phyloP scores from a whole-genome alignment of 1,140 invertebrate species.

The Drosophila serrata region DNA sequence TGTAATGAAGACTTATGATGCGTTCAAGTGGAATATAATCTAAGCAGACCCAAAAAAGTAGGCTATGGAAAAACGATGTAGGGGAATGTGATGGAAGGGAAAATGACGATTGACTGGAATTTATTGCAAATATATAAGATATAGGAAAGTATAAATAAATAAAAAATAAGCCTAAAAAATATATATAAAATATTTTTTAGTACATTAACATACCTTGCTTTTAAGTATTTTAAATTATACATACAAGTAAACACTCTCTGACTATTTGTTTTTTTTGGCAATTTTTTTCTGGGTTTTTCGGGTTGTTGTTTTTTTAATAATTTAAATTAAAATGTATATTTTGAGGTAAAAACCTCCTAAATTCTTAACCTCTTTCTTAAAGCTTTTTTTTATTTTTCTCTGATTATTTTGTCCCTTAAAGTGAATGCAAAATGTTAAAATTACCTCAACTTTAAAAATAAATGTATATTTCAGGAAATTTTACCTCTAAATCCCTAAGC shows the following conservation, averaged over 20 bases:
- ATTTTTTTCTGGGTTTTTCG: background rate
- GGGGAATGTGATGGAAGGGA: background rate
- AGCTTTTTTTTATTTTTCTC: too few species aligned
- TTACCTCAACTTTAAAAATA: too few species aligned
- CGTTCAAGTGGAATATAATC: constrained; percentile 17
- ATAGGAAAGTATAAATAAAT: background rate
- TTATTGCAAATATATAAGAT: background rate
- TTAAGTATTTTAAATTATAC: background rate
- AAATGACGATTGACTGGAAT: background rate
- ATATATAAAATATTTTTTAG: background rate
- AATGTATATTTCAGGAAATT: too few species aligned
- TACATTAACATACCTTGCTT: background rate
- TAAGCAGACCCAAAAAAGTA: background rate
- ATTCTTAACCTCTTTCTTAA: background rate
- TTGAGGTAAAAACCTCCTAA: background rate
- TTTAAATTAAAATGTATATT: too few species aligned
- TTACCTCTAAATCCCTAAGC: too few species aligned
- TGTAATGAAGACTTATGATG: constrained; percentile 19
- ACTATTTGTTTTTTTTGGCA: too few species aligned
- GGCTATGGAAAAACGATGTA: background rate
- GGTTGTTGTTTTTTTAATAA: too few species aligned
- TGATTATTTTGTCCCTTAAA: background rate
- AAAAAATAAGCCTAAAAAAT: background rate
- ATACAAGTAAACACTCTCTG: background rate
- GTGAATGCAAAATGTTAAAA: too few species aligned